Conservation (phyloP, 2,797 vertebrate species). For the Melopsittacus undulatus region DNA sequence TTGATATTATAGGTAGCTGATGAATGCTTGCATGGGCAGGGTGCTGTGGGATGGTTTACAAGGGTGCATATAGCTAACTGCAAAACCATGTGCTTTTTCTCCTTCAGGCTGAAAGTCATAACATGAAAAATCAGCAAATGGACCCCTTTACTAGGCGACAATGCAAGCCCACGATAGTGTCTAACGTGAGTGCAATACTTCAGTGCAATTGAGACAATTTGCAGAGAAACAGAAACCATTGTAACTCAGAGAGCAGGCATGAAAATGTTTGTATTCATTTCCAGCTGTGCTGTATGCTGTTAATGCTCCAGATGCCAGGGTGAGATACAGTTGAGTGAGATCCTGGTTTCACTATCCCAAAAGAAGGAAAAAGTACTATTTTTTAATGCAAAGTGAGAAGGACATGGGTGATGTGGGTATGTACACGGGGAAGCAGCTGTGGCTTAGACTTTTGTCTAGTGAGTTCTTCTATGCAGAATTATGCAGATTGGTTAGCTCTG, state of each 20-base stretch:
- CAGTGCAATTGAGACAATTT: neutral
- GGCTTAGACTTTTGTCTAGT: neutral
- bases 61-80: neutral
- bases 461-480: neutral
- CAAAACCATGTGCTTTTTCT: conserved; percentile 22
- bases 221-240: neutral
- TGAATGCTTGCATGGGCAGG: neutral
- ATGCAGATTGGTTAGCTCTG: neutral
- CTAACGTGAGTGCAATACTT: conserved; percentile 85
- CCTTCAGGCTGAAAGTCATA: conserved; percentile 93
- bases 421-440: neutral
- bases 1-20: neutral
- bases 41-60: neutral
- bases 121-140: conserved; percentile 97
- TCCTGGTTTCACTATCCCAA: neutral
- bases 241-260: neutral
- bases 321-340: neutral
- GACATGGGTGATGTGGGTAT: neutral
- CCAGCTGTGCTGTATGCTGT: neutral
- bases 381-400: neutral
- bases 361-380: neutral
- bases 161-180: conserved; percentile 99
- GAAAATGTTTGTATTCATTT: neutral
- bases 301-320: neutral
- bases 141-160: conserved; percentile 97